A percentile compares a stretch with the other conserved stretches of the same genome.
Conservation (phyloP, 2,888 invertebrate species). For the Laspeyria flexula region DNA sequence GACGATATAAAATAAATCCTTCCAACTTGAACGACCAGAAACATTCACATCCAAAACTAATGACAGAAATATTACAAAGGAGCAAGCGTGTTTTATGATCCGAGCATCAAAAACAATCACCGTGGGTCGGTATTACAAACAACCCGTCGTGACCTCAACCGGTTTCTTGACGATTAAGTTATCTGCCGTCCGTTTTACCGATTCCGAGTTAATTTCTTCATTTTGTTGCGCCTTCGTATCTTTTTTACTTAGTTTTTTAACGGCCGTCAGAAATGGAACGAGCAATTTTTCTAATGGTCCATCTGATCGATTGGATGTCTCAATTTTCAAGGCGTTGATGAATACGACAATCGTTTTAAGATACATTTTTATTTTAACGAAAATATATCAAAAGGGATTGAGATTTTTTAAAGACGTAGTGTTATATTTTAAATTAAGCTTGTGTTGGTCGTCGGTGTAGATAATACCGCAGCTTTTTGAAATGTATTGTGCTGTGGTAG, state of each 20-base stretch:
- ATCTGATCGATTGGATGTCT: conserved; percentile 48
- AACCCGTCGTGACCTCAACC: conserved; percentile 63
- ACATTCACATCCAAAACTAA: conserved; percentile 27
- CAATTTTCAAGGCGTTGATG: conserved; percentile 36
- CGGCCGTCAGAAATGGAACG: conserved; percentile 60
- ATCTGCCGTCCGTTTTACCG: conserved; percentile 76
- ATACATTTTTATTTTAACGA: background rate
- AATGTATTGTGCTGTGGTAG: too few relatives aligned
- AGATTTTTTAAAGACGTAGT: background rate
- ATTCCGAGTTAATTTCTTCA: conserved; percentile 81
- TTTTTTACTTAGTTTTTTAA: conserved; percentile 44
- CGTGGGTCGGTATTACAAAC: conserved; percentile 58
- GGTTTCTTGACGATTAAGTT: conserved; percentile 75
- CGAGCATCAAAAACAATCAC: conserved; percentile 57
- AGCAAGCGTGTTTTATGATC: conserved; percentile 42
- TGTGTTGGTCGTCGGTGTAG: too few relatives aligned
- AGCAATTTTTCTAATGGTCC: conserved; percentile 79
- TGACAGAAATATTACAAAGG: conserved; percentile 35
- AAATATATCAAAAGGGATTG: background rate
- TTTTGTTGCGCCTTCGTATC: conserved; percentile 68
- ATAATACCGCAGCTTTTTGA: too few relatives aligned
- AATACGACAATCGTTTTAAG: conserved; percentile 19
- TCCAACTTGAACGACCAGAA: conserved; percentile 6
- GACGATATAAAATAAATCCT: too few relatives aligned
- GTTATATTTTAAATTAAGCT: background rate